Base-by-base conservation (phyloP, 2,113 vertebrate species). In the Ardeotis arabs region DNA sequence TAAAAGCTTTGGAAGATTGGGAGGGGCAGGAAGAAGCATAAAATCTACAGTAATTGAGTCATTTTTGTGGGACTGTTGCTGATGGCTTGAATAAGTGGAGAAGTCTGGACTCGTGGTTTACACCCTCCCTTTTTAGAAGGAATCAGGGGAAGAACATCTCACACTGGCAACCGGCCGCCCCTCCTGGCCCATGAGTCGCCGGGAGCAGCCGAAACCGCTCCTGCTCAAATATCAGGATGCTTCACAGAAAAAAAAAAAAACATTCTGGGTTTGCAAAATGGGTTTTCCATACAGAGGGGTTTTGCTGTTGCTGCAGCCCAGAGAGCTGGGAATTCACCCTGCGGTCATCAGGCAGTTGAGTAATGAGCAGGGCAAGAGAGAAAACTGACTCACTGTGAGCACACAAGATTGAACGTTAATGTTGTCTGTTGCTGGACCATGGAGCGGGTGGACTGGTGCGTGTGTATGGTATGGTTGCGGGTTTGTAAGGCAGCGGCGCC, bases 1-100 rank as follows among this genome's bases (percentile, higher is more conserved):
- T 98, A 98, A 98, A 97, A 97, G 94, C 87, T 94, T 84, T 79
- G 93, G 73, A 77, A 91, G 89, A 70, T 41, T 86, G 69, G 68
- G 91, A 94, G 96, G 94, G 97, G 94, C 96, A 83, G 94, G 93
- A 90, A 97, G 91, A 97, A 92, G 89, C 93, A 77, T 73, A 97
- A 97, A 97, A 97, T 94, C 93, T 91, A 66, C 94, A 96, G 94
- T 92, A 96, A 96, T 93, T 92, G 20, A 97, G 94, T 97, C 49
- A 96, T 97, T 96, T 97, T 95, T 67, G 17, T 96, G 96, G 89
- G 96, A 88, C 96, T 95, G 93, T 78, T 95, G 89, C 97, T 94
- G 96, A 82, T 92, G 87, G 95, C 90, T 97, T 89, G 92, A 90
- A 84, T 96, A 97, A 97, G 96, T 33, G 7, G 95, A 90, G 96